A percentile compares a stretch with the other conserved stretches of the same genome.
Evolutionary conservation across 1,140 invertebrate species (phyloP).

Genomic region (Cotesia vestalis): DNA sequence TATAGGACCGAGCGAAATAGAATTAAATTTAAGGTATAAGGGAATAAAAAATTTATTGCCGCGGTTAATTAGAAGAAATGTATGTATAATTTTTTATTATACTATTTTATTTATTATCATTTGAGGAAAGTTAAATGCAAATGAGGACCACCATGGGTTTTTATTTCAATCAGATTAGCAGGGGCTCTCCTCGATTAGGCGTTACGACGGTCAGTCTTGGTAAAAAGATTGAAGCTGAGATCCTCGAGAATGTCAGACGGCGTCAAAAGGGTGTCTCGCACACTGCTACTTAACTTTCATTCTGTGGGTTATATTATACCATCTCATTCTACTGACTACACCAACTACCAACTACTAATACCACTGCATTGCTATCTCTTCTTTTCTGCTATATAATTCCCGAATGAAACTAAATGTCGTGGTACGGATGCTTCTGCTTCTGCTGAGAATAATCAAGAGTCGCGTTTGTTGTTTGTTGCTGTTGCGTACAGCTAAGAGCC

Average conservation of each 20-base stretch:
- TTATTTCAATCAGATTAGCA: slow-evolving; percentile 16
- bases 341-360: too few species aligned
- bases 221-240: slow-evolving; percentile 3
- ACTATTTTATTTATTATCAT: slow-evolving; percentile 1
- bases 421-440: not conserved
- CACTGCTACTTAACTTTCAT: slow-evolving; percentile 5
- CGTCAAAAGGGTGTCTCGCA: slow-evolving; percentile 18
- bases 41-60: too few species aligned
- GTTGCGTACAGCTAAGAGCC: slow-evolving; percentile 17
- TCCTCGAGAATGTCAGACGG: slow-evolving; percentile 1
- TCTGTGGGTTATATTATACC: too few species aligned
- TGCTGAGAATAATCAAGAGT: slow-evolving; percentile 9
- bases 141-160: slow-evolving; percentile 34
- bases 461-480: slow-evolving; percentile 15
- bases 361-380: too few species aligned
- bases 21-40: too few species aligned
- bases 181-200: slow-evolving; percentile 11
- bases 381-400: not conserved
- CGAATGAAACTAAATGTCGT: too few species aligned
- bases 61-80: not conserved
- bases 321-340: not conserved
- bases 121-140: slow-evolving; percentile 27
- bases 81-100: not conserved
- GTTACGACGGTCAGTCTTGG: not conserved
- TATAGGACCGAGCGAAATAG: too few species aligned